Conservation (phyloP, 2,888 invertebrate species). For the Drosophila mayaguana region DNA sequence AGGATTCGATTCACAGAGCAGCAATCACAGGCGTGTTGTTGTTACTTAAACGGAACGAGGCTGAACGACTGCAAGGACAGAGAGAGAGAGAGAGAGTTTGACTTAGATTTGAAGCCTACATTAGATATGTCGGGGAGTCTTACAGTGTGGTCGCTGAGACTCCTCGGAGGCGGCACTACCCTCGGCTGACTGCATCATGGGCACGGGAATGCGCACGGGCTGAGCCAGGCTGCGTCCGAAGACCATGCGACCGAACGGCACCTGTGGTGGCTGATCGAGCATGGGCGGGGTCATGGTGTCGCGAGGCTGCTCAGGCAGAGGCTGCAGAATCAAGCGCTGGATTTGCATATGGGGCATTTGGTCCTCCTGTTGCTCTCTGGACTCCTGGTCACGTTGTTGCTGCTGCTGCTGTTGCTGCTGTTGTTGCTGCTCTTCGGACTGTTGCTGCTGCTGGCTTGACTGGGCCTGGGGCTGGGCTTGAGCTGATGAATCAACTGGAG, state of each 20-base stretch:
- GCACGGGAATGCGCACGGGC: constrained; percentile 86
- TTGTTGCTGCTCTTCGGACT: constrained; percentile 8
- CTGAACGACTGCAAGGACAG: constrained; percentile 89
- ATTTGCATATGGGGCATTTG: constrained; percentile 81
- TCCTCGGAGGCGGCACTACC: constrained; percentile 83
- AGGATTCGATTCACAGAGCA: constrained; percentile 83
- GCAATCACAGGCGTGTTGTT: constrained; percentile 91
- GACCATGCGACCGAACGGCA: constrained; percentile 84
- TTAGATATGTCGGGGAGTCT: constrained; percentile 83
- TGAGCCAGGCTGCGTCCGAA: constrained; percentile 85
- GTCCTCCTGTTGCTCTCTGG: constrained; percentile 78
- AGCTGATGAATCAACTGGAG: constrained; percentile 25
- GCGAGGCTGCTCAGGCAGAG: constrained; percentile 83
- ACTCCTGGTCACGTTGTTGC: constrained; percentile 71
- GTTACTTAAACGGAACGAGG: constrained; percentile 90
- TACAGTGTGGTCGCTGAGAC: constrained; percentile 91
- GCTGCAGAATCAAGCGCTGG: constrained; percentile 82
- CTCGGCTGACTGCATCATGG: constrained; percentile 86
- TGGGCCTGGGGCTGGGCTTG: constrained; percentile 40
- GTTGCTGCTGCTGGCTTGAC: constrained; percentile 32
- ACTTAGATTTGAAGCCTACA: neutral
- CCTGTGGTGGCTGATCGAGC: constrained; percentile 83
- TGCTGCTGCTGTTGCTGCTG: constrained; percentile 40
- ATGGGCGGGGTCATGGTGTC: constrained; percentile 84
- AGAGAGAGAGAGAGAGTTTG: constrained; percentile 7